A percentile compares a stretch with the other conserved stretches of the same genome.
These are phyloP conservation scores for Autographa gamma DNA, from an alignment of 2,888 invertebrate species.

Conservation along the genomic window DNA sequence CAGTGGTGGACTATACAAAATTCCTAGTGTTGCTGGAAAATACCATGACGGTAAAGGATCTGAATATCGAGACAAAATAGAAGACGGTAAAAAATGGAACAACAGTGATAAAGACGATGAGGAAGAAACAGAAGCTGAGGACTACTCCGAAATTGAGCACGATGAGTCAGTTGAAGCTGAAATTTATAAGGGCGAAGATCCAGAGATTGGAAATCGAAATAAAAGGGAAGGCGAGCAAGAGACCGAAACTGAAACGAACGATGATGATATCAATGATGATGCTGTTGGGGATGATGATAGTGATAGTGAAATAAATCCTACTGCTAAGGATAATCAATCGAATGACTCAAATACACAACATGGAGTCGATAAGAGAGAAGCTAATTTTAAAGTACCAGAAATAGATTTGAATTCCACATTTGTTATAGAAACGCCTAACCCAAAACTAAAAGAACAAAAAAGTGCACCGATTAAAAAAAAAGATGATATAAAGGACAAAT, in stretches of 20 bases:
- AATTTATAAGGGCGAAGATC: conserved; percentile 56
- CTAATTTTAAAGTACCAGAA: conserved; percentile 73
- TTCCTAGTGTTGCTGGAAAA: conserved; percentile 70
- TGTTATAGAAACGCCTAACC: conserved; percentile 68
- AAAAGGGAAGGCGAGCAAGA: conserved; percentile 61
- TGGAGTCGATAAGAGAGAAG: conserved; percentile 72
- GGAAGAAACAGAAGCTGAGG: conserved; percentile 73
- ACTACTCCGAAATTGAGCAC: conserved; percentile 75
- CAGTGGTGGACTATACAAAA: conserved; percentile 81
- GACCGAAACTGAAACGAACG: not conserved
- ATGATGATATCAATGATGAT: not conserved
- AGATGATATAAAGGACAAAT: conserved; percentile 82
- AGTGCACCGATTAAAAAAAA: conserved; percentile 37
- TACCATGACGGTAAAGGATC: conserved; percentile 75
- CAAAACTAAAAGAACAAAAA: conserved; percentile 65
- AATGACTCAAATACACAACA: conserved; percentile 53
- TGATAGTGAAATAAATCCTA: not conserved
- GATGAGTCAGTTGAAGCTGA: conserved; percentile 68
- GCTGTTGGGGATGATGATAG: not conserved
- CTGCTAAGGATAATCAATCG: conserved; percentile 12
- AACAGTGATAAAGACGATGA: conserved; percentile 72
- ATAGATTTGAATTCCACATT: conserved; percentile 74
- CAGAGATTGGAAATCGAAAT: conserved; percentile 57
- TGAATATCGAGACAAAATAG: conserved; percentile 70
- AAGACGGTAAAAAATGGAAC: conserved; percentile 80